Conservation (phyloP, 92 coral and sea anemone genomes). For the Epizoanthus scotinus region DNA sequence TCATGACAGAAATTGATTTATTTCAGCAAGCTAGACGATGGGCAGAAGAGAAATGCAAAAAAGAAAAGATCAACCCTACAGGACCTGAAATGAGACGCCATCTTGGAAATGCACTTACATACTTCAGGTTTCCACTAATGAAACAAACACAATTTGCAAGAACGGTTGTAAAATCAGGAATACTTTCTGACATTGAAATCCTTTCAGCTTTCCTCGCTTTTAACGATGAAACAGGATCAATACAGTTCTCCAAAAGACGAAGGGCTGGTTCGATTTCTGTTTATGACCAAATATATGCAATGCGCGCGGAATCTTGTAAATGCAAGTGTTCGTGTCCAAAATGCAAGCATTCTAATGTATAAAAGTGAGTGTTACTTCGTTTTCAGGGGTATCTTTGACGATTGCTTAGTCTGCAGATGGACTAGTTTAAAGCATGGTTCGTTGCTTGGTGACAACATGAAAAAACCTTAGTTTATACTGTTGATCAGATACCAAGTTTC, state of each 20-base stretch:
- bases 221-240: slow-evolving; percentile 17
- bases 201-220: slow-evolving; percentile 24
- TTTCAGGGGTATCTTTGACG: too few relatives aligned
- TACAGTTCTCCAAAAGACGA: slow-evolving; percentile 26
- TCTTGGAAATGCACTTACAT: slow-evolving; percentile 48
- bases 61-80: slow-evolving; percentile 6
- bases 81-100: slow-evolving; percentile 49
- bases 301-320: slow-evolving; percentile 13
- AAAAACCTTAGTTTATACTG: too few relatives aligned
- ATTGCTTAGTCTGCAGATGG: too few relatives aligned
- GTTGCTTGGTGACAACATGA: too few relatives aligned
- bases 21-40: slow-evolving; percentile 47
- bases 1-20: slow-evolving; percentile 49
- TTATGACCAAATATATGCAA: slow-evolving; percentile 22
- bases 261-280: slow-evolving; percentile 24
- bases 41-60: slow-evolving; percentile 51
- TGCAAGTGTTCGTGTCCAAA: slow-evolving; percentile 19
- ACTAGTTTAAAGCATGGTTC: too few relatives aligned
- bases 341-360: slow-evolving; percentile 7
- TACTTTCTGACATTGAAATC: slow-evolving; percentile 15
- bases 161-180: slow-evolving; percentile 23
- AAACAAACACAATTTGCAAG: slow-evolving; percentile 20
- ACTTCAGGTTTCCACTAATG: slow-evolving; percentile 51
- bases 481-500: too few relatives aligned
- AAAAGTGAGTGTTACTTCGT: neutral